phyloP scores from a whole-genome alignment of 2,797 vertebrate species.

The Lepus townsendii region DNA sequence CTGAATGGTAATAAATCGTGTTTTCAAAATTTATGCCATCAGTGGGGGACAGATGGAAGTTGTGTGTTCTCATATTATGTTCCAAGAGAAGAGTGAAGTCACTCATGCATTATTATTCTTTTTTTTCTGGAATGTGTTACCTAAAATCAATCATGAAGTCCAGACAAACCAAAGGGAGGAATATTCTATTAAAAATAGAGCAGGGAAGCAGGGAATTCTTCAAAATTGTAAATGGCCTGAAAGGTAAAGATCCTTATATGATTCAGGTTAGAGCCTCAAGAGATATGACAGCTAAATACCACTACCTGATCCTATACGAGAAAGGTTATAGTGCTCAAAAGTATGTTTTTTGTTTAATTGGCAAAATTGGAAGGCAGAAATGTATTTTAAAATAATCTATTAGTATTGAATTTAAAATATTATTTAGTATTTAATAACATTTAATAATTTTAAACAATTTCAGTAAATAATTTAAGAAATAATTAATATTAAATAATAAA shows the following conservation, averaged over 20 bases:
- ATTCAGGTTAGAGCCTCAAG: not conserved
- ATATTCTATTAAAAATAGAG: not conserved
- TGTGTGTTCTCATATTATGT: not conserved
- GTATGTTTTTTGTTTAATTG: not conserved
- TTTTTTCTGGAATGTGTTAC: not conserved
- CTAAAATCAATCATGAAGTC: not conserved
- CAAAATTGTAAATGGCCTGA: not conserved
- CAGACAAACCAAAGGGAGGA: not conserved
- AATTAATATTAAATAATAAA: too few relatives aligned
- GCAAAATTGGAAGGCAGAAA: not conserved
- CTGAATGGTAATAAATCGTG: not conserved
- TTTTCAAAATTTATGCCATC: slow-evolving; percentile 54
- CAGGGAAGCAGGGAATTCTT: not conserved
- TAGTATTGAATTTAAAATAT: not conserved
- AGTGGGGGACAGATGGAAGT: not conserved
- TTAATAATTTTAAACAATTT: too few relatives aligned
- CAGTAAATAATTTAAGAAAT: too few relatives aligned
- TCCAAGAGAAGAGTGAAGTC: not conserved
- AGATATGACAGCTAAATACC: not conserved
- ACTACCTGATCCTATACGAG: not conserved
- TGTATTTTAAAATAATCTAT: not conserved
- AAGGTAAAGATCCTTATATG: not conserved
- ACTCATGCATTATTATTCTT: not conserved
- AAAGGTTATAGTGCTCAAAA: not conserved
- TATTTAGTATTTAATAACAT: too few relatives aligned